A percentile compares a stretch with the other conserved stretches of the same genome.
phyloP scores from a whole-genome alignment of 2,113 vertebrate genomes.

The Anser cygnoides region DNA sequence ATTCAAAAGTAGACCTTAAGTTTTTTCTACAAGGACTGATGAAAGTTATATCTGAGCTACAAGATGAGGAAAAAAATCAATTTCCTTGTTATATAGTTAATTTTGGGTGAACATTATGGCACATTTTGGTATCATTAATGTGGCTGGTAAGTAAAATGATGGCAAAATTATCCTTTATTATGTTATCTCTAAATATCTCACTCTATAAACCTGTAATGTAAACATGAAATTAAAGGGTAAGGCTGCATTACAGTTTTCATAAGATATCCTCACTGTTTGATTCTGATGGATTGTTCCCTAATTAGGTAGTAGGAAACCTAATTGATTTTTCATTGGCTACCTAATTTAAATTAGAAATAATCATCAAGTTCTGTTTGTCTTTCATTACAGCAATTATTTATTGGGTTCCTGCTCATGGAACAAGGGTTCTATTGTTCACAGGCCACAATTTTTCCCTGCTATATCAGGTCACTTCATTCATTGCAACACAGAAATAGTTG shows the following conservation, averaged over 20 bases:
- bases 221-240: background rate
- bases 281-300: background rate
- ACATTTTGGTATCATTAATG: background rate
- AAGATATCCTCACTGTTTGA: fast-evolving
- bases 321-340: background rate
- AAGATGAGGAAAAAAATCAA: background rate
- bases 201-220: background rate
- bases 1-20: background rate
- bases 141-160: background rate
- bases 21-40: background rate
- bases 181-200: background rate
- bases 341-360: background rate
- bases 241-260: background rate
- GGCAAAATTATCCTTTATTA: background rate
- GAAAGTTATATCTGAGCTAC: background rate
- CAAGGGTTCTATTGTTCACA: background rate
- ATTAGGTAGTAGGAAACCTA: background rate
- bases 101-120: background rate
- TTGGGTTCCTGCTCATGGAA: background rate
- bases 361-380: background rate
- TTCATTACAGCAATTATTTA: background rate
- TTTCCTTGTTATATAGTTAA: background rate
- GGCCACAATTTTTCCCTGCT: background rate
- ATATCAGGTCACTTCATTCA: background rate
- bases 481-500: background rate